A percentile compares a stretch with the other conserved stretches of the same genome.
Conservation (phyloP, 2,113 vertebrate genomes). For the Kobus ellipsiprymnus region DNA sequence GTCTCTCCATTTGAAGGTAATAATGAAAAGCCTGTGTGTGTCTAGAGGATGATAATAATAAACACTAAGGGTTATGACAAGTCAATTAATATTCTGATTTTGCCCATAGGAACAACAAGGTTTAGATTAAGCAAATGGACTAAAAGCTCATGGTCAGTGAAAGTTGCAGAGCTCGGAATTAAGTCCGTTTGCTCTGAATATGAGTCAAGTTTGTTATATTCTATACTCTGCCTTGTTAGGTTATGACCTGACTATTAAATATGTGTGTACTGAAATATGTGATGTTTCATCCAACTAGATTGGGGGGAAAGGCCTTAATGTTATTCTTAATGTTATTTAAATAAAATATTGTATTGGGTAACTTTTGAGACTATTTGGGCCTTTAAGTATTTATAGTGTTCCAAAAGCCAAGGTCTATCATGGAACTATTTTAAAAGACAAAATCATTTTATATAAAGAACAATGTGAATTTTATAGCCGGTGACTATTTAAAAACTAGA, state of each 20-base stretch:
- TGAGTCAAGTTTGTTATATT: neutral
- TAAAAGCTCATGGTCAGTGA: neutral
- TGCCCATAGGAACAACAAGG: neutral
- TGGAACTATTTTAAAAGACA: neutral
- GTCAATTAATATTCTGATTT: constrained; percentile 9
- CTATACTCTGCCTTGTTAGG: neutral
- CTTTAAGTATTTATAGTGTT: constrained; percentile 21
- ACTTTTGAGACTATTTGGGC: neutral
- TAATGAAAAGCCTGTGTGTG: neutral
- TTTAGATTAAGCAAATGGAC: neutral
- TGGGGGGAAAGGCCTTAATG: neutral
- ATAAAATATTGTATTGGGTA: neutral
- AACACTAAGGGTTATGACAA: neutral
- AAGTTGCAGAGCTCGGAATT: neutral
- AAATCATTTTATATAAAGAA: constrained; percentile 22
- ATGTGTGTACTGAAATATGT: neutral
- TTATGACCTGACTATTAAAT: neutral
- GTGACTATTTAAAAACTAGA: neutral
- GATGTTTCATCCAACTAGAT: neutral
- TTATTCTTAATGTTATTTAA: neutral
- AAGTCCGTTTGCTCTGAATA: neutral
- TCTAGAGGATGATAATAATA: neutral
- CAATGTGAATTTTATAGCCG: neutral
- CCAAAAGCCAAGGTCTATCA: neutral
- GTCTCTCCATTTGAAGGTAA: neutral